Evolutionary conservation across 2,888 invertebrate species (phyloP).

Genomic region (Abrostola tripartita): DNA sequence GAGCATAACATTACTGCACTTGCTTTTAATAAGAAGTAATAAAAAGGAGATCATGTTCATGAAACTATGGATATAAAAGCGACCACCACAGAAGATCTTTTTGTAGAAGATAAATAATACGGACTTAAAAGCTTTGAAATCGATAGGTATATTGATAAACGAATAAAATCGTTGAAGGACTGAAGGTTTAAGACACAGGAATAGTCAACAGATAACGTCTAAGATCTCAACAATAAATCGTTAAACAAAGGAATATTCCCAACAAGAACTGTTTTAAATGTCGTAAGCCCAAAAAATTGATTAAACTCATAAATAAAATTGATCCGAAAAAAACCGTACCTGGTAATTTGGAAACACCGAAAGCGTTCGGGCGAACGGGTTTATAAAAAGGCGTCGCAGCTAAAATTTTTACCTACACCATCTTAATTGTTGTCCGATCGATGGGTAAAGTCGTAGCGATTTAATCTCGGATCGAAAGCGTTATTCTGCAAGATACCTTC

Average conservation of each 20-base stretch:
- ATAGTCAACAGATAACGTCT: constrained; percentile 16
- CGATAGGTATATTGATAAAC: constrained; percentile 16
- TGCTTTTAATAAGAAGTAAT: constrained; percentile 16
- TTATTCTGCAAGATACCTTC: constrained; percentile 59
- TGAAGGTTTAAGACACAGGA: neutral
- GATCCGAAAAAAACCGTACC: constrained; percentile 48
- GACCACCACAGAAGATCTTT: constrained; percentile 11
- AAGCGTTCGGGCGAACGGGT: constrained; percentile 61
- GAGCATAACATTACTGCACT: constrained; percentile 35
- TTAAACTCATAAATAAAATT: constrained; percentile 58
- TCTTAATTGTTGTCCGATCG: constrained; percentile 72
- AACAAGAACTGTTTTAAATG: constrained; percentile 35
- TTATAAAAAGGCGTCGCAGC: constrained; percentile 69
- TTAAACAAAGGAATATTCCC: constrained; percentile 31
- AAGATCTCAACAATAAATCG: constrained; percentile 25
- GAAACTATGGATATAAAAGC: constrained; percentile 21
- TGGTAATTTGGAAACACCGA: constrained; percentile 63
- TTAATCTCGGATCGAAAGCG: constrained; percentile 61
- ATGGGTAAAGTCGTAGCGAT: constrained; percentile 66
- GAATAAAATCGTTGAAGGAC: neutral
- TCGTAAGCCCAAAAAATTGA: constrained; percentile 51
- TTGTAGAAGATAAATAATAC: constrained; percentile 20
- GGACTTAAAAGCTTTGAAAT: constrained; percentile 14
- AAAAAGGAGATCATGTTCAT: constrained; percentile 20
- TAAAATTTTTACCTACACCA: constrained; percentile 65